Conservation (phyloP, 2,797 vertebrate species). For the Tapera naevia region DNA sequence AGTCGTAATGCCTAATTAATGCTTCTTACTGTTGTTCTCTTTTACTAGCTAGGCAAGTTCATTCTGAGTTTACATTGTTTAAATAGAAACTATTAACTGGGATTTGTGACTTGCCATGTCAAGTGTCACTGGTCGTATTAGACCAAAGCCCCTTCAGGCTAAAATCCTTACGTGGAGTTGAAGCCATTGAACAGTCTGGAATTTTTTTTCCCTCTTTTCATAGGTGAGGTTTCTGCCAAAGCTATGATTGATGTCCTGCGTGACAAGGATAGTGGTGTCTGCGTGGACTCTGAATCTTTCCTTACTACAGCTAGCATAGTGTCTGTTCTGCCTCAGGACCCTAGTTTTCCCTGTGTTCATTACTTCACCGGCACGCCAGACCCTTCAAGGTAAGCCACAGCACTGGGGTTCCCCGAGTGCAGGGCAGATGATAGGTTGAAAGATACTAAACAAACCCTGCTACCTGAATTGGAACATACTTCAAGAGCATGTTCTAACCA, state of each 20-base stretch:
- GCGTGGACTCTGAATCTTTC: conserved; percentile 79
- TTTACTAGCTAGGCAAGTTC: neutral
- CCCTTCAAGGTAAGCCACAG: conserved; percentile 76
- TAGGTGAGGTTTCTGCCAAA: conserved; percentile 77
- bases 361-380: conserved; percentile 84
- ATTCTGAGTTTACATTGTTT: neutral
- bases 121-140: neutral
- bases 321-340: conserved; percentile 79
- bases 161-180: neutral
- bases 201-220: neutral
- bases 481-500: neutral
- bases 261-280: conserved; percentile 77
- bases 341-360: conserved; percentile 77
- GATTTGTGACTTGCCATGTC: neutral
- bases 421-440: neutral
- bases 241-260: conserved; percentile 79
- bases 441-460: neutral
- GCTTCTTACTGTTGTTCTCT: neutral
- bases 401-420: neutral
- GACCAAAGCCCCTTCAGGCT: neutral
- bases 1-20: neutral
- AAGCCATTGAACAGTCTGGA: neutral
- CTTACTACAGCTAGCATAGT: conserved; percentile 81
- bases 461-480: neutral
- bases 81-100: neutral